Evolutionary conservation across 2,888 invertebrate genomes (phyloP), one percentile per base, ranked within the genome.

Genomic region (Barypeithes pellucidus): DNA sequence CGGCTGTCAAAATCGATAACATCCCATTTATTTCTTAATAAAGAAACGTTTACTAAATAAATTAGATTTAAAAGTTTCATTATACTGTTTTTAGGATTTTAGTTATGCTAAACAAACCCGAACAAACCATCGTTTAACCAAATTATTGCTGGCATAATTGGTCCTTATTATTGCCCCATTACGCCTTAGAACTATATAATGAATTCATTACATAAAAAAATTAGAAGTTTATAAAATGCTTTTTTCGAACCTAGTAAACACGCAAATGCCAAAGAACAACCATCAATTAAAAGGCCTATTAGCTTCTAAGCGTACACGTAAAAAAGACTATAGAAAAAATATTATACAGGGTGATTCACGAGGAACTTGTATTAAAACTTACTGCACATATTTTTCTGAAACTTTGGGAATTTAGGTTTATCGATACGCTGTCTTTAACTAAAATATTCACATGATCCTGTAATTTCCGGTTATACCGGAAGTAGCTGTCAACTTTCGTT

Each of bases 211-310:
- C 36, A 20, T 41, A 43, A 45, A 68, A 33, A 68, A 59, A 50
- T 47, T 43, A 62, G 52, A 52, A 54, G 29, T 39, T n/a, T 62
- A 62, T 62, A 54, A 36, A 69, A 52, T 29, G 12, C 22, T 61
- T 61, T 61, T 47, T 61, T 68, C 60, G 24, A 62, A 41, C 39
- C 16, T 50, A 69, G 16, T n/a, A 47, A 69, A 62, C 72, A 72
- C 67, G 72, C 72, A 67, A 72, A 72, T 67, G 72, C 43, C 67
- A 72, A 67, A 57, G 50, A 54, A 67, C 52, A 33, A 41, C 57
- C 36, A 54, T 67, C 57, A 67, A 67, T 57, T 67, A 57, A 41
- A 54, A 54, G 52, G 39, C 36, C 41, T 67, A 57, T 67, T 67
- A 57, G 41, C 57, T 39, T 67, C 66, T 52, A 41, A 67, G 54